These are phyloP conservation scores for Sphaeramia orbicularis DNA, from an alignment of 2,797 vertebrate species.

Conservation along the genomic window DNA sequence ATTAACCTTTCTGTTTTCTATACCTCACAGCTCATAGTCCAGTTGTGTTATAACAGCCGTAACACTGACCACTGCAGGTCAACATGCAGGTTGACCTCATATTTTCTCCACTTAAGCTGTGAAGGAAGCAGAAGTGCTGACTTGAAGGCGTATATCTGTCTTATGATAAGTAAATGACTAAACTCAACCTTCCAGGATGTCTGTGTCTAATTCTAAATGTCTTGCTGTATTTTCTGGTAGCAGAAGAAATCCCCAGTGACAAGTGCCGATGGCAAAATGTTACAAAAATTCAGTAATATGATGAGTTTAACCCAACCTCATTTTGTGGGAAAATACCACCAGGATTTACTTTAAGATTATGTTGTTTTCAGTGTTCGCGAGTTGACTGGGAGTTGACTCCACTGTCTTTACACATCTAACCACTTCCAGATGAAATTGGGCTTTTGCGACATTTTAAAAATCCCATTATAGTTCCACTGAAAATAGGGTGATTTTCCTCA, in stretches of 20 bases:
- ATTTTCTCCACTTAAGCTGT: conserved; percentile 3
- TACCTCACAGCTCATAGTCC: conserved; percentile 9
- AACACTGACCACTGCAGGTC: neutral
- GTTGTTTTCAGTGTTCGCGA: conserved; percentile 45
- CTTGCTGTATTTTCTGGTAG: conserved; percentile 41
- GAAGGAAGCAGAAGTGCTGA: conserved; percentile 2
- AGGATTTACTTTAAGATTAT: conserved; percentile 54
- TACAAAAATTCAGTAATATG: conserved; percentile 30
- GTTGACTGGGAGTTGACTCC: conserved; percentile 49
- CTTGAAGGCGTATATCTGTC: neutral
- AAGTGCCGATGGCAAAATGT: conserved; percentile 41
- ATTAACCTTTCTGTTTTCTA: conserved; percentile 5
- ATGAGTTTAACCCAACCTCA: conserved; percentile 42
- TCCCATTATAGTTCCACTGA: conserved; percentile 52
- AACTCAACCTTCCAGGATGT: conserved; percentile 12
- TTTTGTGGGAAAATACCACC: conserved; percentile 43
- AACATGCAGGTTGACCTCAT: neutral
- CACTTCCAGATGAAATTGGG: conserved; percentile 77
- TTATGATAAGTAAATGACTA: conserved; percentile 12
- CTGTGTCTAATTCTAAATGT: conserved; percentile 38
- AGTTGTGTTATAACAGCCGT: neutral
- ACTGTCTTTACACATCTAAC: conserved; percentile 59
- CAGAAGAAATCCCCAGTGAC: conserved; percentile 33
- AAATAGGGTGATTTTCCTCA: conserved; percentile 45
- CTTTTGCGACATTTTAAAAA: conserved; percentile 60